Conservation (phyloP, 2,888 invertebrate genomes). For the Lepidocyrtinus sp. region DNA sequence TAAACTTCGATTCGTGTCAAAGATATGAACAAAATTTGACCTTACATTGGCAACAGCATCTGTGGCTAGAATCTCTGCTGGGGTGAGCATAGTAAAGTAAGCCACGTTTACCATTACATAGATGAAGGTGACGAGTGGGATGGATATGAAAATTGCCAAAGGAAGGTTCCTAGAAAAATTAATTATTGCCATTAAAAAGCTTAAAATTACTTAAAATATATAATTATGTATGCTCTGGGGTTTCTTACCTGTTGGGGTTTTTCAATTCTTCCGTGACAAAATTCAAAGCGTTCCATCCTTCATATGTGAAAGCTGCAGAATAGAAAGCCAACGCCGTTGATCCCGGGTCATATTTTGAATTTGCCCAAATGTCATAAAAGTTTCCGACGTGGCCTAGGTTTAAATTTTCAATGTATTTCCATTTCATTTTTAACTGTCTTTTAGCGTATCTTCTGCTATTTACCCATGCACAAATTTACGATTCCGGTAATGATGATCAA, state of each 20-base stretch:
- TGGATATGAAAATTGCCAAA: conserved; percentile 92
- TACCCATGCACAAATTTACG: conserved; percentile 81
- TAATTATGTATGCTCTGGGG: not conserved
- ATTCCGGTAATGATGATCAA: conserved; percentile 88
- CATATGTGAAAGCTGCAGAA: conserved; percentile 77
- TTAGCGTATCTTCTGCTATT: conserved; percentile 16
- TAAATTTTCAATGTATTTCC: not conserved
- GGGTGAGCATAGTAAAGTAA: conserved; percentile 85
- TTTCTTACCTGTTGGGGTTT: conserved; percentile 77
- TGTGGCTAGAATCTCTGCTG: conserved; percentile 84
- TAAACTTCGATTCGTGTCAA: not conserved
- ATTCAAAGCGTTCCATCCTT: conserved; percentile 92
- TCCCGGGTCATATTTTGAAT: conserved; percentile 83
- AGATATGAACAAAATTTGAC: conserved; percentile 61
- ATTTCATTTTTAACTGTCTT: not conserved
- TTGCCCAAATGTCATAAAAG: conserved; percentile 83
- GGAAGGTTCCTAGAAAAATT: conserved; percentile 88
- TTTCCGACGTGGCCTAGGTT: conserved; percentile 73
- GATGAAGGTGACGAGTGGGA: conserved; percentile 90
- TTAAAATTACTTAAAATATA: not conserved
- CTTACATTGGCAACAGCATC: conserved; percentile 90
- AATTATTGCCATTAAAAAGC: too few relatives aligned
- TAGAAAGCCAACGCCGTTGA: conserved; percentile 80
- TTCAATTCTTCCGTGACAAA: conserved; percentile 96
- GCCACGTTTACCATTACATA: conserved; percentile 81